These are phyloP conservation scores for Xiphophorus hellerii DNA, from an alignment of 2,113 vertebrate species.

Conservation along the genomic window DNA sequence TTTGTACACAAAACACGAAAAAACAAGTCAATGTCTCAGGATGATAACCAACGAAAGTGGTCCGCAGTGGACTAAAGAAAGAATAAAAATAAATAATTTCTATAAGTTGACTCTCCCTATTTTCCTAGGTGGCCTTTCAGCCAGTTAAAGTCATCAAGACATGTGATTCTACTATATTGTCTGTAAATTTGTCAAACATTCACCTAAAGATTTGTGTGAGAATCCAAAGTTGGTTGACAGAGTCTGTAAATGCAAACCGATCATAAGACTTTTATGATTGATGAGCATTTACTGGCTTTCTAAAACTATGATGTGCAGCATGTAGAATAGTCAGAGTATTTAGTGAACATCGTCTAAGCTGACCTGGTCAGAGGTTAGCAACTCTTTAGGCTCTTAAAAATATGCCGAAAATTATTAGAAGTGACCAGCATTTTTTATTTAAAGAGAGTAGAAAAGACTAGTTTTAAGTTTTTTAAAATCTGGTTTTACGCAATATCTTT, in stretches of 20 bases:
- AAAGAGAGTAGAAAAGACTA: too few relatives aligned
- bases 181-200: constrained; percentile 70
- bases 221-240: neutral
- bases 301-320: neutral
- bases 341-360: too few relatives aligned
- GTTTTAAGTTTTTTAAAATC: neutral
- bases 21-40: too few relatives aligned
- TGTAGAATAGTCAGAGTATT: constrained; percentile 7
- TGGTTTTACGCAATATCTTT: neutral
- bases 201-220: constrained; percentile 37
- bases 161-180: constrained; percentile 43
- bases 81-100: neutral
- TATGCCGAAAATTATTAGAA: too few relatives aligned
- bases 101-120: neutral
- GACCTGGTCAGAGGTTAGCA: too few relatives aligned
- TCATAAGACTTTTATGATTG: constrained; percentile 71
- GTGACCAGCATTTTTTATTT: too few relatives aligned
- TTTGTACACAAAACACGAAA: too few relatives aligned
- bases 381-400: too few relatives aligned
- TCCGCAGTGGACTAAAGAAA: too few relatives aligned
- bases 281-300: neutral
- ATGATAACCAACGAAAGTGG: too few relatives aligned
- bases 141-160: neutral
- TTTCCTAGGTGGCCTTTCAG: neutral
- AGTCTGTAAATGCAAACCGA: constrained; percentile 18